phyloP scores from a whole-genome alignment of 37 sponge, comb jelly and placozoan species.

The Ianthella basta region DNA sequence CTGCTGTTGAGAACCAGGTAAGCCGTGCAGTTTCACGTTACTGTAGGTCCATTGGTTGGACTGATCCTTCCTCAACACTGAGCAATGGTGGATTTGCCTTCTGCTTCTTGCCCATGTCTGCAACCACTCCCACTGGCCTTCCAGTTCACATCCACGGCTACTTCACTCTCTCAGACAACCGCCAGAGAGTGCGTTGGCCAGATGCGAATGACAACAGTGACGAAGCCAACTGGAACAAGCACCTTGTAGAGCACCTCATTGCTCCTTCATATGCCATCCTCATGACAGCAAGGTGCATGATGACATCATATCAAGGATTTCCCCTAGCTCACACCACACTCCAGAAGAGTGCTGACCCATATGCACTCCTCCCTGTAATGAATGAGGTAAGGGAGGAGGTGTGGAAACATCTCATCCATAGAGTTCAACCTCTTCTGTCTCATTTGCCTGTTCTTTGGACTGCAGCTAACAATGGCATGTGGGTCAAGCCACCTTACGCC shows the following conservation, averaged over 20 bases:
- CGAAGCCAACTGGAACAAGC: slow-evolving; percentile 77
- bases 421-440: neutral
- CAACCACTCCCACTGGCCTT: slow-evolving; percentile 33
- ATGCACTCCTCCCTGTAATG: slow-evolving; percentile 54
- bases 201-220: slow-evolving; percentile 62
- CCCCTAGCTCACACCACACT: neutral
- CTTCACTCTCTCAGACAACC: slow-evolving; percentile 73
- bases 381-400: neutral
- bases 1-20: neutral
- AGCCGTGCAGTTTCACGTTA: neutral
- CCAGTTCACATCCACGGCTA: slow-evolving; percentile 87
- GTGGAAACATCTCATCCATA: slow-evolving; percentile 50
- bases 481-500: slow-evolving; percentile 48
- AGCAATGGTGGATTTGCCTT: slow-evolving; percentile 59
- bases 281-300: slow-evolving; percentile 26
- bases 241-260: slow-evolving; percentile 46
- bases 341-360: slow-evolving; percentile 39
- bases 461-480: slow-evolving; percentile 54
- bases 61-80: slow-evolving; percentile 11
- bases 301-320: slow-evolving; percentile 30
- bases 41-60: neutral
- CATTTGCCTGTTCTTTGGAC: slow-evolving; percentile 54
- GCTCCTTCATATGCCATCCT: slow-evolving; percentile 62
- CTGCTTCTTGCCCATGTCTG: slow-evolving; percentile 87
- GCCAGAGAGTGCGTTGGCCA: slow-evolving; percentile 84